Percentiles rank a stretch among this genome's conserved stretches.
Conservation (phyloP, 2,797 vertebrate genomes). For the Acanthopagrus latus region DNA sequence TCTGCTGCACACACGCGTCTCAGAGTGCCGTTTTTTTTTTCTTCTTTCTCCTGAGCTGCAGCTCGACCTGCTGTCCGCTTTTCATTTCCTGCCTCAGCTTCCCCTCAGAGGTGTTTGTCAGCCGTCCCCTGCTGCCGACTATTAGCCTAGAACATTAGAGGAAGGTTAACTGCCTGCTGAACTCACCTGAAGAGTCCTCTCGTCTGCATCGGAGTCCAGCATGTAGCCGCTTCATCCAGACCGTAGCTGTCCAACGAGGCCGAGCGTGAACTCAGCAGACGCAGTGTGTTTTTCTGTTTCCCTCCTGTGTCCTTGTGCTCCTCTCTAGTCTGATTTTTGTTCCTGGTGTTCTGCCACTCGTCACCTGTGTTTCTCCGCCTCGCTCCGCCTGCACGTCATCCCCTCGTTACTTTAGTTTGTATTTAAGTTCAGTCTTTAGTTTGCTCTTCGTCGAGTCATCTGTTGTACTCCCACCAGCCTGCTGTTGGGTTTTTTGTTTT, state of each 20-base stretch:
- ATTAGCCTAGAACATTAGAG: not conserved
- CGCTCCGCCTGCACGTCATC: too few species aligned
- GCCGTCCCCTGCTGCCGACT: not conserved
- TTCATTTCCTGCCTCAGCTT: constrained; percentile 1
- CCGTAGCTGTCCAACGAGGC: constrained; percentile 18
- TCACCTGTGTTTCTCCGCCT: too few species aligned
- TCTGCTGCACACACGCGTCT: not conserved
- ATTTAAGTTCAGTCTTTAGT: too few species aligned
- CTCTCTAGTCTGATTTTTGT: too few species aligned
- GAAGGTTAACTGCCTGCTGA: not conserved
- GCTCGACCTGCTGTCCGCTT: not conserved
- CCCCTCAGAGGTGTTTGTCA: constrained; percentile 12
- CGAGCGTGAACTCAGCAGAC: constrained; percentile 7
- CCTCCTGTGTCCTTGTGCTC: too few species aligned
- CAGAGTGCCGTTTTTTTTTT: not conserved
- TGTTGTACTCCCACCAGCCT: too few species aligned
- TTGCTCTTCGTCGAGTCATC: too few species aligned
- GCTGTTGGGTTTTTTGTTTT: too few species aligned
- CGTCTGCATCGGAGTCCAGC: not conserved
- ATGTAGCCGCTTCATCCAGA: not conserved
- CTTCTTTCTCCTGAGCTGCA: too few species aligned
- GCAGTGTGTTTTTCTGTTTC: too few species aligned
- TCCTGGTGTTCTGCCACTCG: too few species aligned
- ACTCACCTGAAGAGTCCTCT: not conserved
- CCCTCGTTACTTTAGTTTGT: too few species aligned